phyloP scores from a whole-genome alignment of 1,140 invertebrate species.

The Periplaneta americana region DNA sequence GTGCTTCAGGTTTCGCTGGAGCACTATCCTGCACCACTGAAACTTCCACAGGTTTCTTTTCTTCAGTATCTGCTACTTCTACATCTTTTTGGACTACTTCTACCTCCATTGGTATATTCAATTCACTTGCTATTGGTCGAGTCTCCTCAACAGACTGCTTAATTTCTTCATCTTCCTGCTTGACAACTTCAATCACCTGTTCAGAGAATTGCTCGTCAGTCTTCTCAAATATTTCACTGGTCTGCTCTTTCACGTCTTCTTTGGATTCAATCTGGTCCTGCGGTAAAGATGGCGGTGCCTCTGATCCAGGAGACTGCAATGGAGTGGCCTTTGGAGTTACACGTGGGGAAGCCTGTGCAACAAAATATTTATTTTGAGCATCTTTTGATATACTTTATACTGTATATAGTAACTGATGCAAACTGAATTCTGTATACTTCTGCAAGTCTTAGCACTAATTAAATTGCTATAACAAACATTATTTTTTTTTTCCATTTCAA shows the following conservation, averaged over 20 bases:
- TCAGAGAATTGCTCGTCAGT: neutral
- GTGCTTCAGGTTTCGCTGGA: neutral
- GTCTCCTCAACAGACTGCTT: slow-evolving; percentile 15
- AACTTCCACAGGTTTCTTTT: slow-evolving; percentile 15
- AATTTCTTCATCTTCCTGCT: slow-evolving; percentile 10
- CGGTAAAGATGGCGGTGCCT: slow-evolving; percentile 32
- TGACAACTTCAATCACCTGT: neutral
- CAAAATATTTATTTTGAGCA: too few relatives aligned
- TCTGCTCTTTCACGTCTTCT: slow-evolving; percentile 15
- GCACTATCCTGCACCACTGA: slow-evolving; percentile 21
- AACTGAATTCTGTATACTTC: too few relatives aligned
- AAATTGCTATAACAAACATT: too few relatives aligned
- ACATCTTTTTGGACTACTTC: slow-evolving; percentile 34
- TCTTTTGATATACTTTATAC: too few relatives aligned
- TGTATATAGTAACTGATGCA: too few relatives aligned
- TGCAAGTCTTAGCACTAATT: too few relatives aligned
- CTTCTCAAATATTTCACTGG: slow-evolving; percentile 7
- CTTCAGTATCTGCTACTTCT: slow-evolving; percentile 27
- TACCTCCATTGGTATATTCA: slow-evolving; percentile 28
- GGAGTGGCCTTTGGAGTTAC: slow-evolving; percentile 47
- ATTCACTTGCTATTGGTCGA: slow-evolving; percentile 22
- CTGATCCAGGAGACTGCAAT: slow-evolving; percentile 46
- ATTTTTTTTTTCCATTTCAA: too few relatives aligned
- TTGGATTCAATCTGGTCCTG: slow-evolving; percentile 1
- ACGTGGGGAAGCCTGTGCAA: slow-evolving; percentile 27